Percentiles rank a stretch among this genome's conserved stretches.
phyloP scores from a whole-genome alignment of 1,140 invertebrate species.

The Agraylea sexmaculata region DNA sequence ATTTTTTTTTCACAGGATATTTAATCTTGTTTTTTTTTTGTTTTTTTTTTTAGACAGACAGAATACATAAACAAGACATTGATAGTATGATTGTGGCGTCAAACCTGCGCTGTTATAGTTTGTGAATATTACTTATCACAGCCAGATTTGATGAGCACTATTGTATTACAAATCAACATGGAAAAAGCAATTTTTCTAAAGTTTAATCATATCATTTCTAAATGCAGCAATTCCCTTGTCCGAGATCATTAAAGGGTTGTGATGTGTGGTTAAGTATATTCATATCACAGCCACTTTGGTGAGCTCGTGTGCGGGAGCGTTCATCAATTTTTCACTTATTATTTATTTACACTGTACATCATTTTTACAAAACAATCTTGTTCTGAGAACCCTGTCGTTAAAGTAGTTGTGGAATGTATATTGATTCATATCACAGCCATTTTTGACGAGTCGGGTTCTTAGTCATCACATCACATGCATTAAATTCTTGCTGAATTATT shows the following conservation, averaged over 20 bases:
- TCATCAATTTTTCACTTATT: neutral
- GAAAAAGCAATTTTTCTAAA: conserved; percentile 3
- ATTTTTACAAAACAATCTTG: neutral
- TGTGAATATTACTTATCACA: conserved; percentile 53
- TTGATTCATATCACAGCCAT: conserved; percentile 77
- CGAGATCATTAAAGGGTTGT: conserved; percentile 60
- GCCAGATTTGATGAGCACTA: conserved; percentile 74
- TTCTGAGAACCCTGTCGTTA: conserved; percentile 47
- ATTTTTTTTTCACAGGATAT: too few species aligned
- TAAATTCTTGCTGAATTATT: neutral
- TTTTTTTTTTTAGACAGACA: neutral
- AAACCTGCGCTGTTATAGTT: conserved; percentile 70
- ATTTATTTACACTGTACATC: neutral
- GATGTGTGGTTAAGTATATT: conserved; percentile 45
- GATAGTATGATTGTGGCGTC: conserved; percentile 35
- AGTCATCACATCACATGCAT: conserved; percentile 31
- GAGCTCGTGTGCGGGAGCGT: conserved; percentile 40
- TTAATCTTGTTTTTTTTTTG: too few species aligned
- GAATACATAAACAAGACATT: conserved; percentile 1
- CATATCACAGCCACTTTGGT: conserved; percentile 78
- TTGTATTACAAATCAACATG: conserved; percentile 28
- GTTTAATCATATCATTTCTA: neutral
- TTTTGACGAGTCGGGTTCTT: conserved; percentile 66
- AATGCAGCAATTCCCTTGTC: conserved; percentile 31
- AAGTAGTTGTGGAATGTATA: conserved; percentile 73